phyloP scores from a whole-genome alignment of 1,140 invertebrate species.

The Daktulosphaira vitifoliae region DNA sequence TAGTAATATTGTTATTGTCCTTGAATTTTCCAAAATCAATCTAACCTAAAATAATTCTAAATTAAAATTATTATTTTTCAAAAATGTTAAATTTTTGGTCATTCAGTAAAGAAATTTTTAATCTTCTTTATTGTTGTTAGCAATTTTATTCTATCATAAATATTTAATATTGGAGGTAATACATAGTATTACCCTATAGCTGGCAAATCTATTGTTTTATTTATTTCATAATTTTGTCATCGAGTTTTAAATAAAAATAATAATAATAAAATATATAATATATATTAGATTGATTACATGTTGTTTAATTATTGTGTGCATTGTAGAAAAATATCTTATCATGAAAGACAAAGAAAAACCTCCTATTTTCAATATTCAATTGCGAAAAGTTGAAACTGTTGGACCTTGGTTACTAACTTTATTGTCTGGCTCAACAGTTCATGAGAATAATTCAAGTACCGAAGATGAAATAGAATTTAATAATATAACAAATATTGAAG shows the following conservation, averaged over 20 bases:
- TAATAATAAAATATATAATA: too few species aligned
- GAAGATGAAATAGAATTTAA: slow-evolving; percentile 38
- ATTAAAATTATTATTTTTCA: slow-evolving; percentile 4
- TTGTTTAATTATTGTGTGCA: too few species aligned
- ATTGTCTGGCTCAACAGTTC: slow-evolving; percentile 7
- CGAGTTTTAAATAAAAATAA: too few species aligned
- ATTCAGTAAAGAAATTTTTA: too few species aligned
- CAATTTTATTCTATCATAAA: too few species aligned
- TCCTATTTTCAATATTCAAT: slow-evolving; percentile 29
- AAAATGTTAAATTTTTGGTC: background rate
- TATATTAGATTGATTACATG: too few species aligned
- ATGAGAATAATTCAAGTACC: slow-evolving; percentile 13
- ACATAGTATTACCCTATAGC: too few species aligned
- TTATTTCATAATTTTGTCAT: too few species aligned
- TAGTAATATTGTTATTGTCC: background rate
- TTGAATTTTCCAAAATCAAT: slow-evolving; percentile 3
- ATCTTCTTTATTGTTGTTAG: too few species aligned
- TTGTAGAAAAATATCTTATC: background rate
- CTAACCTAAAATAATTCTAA: slow-evolving; percentile 20
- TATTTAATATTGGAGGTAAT: too few species aligned
- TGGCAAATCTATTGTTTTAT: too few species aligned
- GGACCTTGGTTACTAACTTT: slow-evolving; percentile 8
- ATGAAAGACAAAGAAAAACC: slow-evolving; percentile 31
- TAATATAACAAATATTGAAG: slow-evolving; percentile 49
- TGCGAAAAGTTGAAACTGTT: slow-evolving; percentile 17